Evolutionary conservation across 2,797 vertebrate genomes (phyloP), one percentile per base, ranked within the genome.

Genomic region (Chelon labrosus): DNA sequence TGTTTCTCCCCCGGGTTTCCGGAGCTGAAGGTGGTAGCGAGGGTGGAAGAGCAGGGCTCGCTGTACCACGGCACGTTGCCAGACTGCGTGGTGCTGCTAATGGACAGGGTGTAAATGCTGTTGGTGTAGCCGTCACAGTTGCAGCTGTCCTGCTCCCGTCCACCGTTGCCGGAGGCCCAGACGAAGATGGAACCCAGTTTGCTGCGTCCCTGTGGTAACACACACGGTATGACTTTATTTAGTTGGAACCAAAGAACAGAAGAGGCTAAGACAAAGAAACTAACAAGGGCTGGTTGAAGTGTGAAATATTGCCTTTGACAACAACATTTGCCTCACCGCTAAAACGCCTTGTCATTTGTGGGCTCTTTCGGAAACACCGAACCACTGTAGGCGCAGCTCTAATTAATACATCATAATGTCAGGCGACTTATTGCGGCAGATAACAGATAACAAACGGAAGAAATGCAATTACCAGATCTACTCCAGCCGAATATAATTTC

Each of bases 71-170:
- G 97, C 89, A 99, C 97, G 0, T 95, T 97, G 75, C 98, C 97
- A 0, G 95, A 92, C 93, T 99, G 97, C 0, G 97, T 98, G 91
- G 96, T 97, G 86, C 98, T 99, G 95, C 98, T 99, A 92, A 99
- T 99, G 91, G 98, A 99, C 83, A 99, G 93, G 0, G 97, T 99
- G 93, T 98, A 98, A 89, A 99, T 99, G 93, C 97, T 99, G 94
- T 99, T 99, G 91, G 98, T 99, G 94, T 99, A 99, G 86, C 98
- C 98, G 0, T 99, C 98, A 3, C 98, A 99, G 94, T 99, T 99
- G 82, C 98, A 99, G 95, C 96, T 99, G 96, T 99, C 98, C 12
- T 96, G 96, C 70, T 99, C 97, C 0, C 96, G 95, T 68, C 98
- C 98, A 9, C 98, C 98, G 0, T 99, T 99, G 20, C 98, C 98